Base-by-base conservation (phyloP, 1,140 invertebrate species). In the Lepidurus apus region DNA sequence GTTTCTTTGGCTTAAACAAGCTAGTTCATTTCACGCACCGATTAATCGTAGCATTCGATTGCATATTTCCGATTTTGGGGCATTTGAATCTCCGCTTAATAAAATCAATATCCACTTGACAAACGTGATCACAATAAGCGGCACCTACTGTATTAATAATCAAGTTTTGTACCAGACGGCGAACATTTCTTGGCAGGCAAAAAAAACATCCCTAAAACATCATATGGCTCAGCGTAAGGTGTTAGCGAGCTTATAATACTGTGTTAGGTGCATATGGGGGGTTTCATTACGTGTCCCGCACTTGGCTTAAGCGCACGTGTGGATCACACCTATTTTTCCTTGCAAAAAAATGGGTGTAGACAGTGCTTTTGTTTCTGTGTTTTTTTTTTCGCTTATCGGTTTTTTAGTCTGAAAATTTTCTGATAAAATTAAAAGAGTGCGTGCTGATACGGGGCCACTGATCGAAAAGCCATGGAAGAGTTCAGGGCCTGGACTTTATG, bases 251-350 rank as follows among this genome's bases (percentile, higher is more conserved):
- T 65, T 65, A 65, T 65, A 65, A 65, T 65, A 65, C 4, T 65
- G 13, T 65, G 53, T 65, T 65, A 65, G n/a, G 4, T 65, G 53
- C 53, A 65, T 65, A 21, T 65, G 17, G 21, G 8, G 53, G 53
- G 53, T 65, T 65, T 65, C 53, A 65, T 65, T 65, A 65, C 53
- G 53, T 21, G 53, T 17, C 53, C 21, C 13, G 13, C 53, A 65
- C 13, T 65, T 65, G 53, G 53, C 53, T 65, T 65, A 65, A 65
- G 21, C 53, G 53, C 53, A 65, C 53, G 53, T 65, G 53, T 65
- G n/a, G 34, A 4, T 34, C 34, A 34, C 34, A 34, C 34, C 34
- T 34, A 34, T 34, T 34, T 4, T 34, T 34, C 34, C 26, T 75
- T 7, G 13, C 26, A 75, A 34, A 6, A 6, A 75, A 42, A 13